Percentiles rank a stretch among this genome's conserved stretches.
Evolutionary conservation across 2,797 vertebrate genomes (phyloP).

Genomic region (Coregonus ussuriensis): DNA sequence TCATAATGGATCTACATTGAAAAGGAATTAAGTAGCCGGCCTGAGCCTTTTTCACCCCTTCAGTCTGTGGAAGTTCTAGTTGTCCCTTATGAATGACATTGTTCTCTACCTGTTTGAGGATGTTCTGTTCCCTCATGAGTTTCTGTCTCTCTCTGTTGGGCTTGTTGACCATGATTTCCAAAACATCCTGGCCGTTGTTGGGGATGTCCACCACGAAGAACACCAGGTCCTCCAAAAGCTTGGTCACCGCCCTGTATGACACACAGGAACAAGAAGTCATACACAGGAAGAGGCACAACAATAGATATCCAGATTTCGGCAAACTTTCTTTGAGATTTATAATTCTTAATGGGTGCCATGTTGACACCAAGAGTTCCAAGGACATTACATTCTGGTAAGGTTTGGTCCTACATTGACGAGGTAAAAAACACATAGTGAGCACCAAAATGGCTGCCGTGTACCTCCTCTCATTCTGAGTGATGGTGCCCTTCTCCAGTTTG

Average conservation of each 20-base stretch:
- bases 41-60: background rate
- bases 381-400: background rate
- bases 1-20: too few relatives aligned
- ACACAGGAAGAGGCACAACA: background rate
- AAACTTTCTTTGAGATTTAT: too few relatives aligned
- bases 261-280: background rate
- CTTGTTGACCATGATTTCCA: slow-evolving; percentile 97
- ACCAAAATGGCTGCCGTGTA: slow-evolving; percentile 54
- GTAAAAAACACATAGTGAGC: background rate
- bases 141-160: slow-evolving; percentile 96
- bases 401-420: slow-evolving; percentile 6
- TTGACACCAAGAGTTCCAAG: background rate
- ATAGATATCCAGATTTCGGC: too few relatives aligned
- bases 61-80: background rate
- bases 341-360: background rate
- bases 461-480: slow-evolving; percentile 98
- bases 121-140: slow-evolving; percentile 98
- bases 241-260: slow-evolving; percentile 88
- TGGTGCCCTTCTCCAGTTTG: slow-evolving; percentile 96
- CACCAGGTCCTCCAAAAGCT: slow-evolving; percentile 94
- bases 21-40: too few relatives aligned
- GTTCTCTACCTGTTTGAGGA: slow-evolving; percentile 91
- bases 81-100: background rate
- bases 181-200: slow-evolving; percentile 94
- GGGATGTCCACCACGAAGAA: slow-evolving; percentile 98